phyloP scores from a whole-genome alignment of 2,113 vertebrate genomes.

The Gobiocypris rarus region DNA sequence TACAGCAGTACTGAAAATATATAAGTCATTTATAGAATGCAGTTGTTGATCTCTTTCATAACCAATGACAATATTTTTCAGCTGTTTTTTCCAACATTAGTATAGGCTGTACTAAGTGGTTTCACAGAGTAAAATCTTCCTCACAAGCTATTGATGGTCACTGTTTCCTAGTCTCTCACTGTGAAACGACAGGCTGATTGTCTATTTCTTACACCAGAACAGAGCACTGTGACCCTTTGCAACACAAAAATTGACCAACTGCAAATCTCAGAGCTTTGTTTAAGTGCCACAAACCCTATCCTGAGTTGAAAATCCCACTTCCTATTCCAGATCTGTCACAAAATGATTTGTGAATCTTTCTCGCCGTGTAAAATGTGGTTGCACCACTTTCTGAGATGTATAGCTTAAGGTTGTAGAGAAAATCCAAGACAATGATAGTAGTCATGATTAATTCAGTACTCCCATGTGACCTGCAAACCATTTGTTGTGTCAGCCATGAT shows the following conservation, averaged over 20 bases:
- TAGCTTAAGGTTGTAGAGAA: neutral
- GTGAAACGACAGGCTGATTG: neutral
- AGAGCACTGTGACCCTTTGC: neutral
- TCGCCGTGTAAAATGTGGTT: neutral
- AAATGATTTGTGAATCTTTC: conserved; percentile 17
- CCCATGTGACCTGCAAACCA: neutral
- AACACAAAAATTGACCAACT: neutral
- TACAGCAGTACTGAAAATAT: neutral
- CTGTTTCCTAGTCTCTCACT: neutral
- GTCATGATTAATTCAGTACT: neutral
- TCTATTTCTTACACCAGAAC: neutral
- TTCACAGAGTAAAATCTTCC: neutral
- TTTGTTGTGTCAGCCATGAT: conserved; percentile 18
- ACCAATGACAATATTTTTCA: neutral
- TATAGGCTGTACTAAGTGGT: neutral
- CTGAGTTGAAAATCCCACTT: neutral
- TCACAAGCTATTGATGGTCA: neutral
- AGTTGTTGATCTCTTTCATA: neutral
- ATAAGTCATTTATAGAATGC: neutral
- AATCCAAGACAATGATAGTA: neutral
- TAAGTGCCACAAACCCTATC: neutral
- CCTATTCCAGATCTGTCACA: conserved; percentile 2
- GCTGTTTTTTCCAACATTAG: neutral
- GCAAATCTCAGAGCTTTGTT: neutral
- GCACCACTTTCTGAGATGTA: conserved; percentile 13